Percentiles rank a stretch among this genome's conserved stretches.
phyloP scores from a whole-genome alignment of 2,888 invertebrate genomes.

The Drosophila maculinotata region DNA sequence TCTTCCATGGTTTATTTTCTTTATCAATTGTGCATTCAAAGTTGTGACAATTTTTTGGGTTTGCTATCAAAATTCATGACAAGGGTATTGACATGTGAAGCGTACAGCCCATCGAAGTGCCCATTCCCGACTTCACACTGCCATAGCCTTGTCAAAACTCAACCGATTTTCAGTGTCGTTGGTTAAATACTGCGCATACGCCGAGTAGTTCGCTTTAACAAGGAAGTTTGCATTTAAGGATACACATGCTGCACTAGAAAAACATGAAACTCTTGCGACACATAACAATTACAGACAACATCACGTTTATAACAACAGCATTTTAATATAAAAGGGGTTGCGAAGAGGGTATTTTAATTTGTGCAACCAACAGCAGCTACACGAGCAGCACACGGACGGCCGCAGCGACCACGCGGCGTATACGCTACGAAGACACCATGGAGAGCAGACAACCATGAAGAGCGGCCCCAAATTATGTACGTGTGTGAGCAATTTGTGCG shows the following conservation, averaged over 20 bases:
- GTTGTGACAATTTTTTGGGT: too few species aligned
- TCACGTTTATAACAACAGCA: slow-evolving; percentile 67
- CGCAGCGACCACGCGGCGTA: slow-evolving; percentile 47
- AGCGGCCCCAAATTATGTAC: slow-evolving; percentile 50
- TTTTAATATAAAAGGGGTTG: slow-evolving; percentile 64
- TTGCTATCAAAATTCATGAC: too few species aligned
- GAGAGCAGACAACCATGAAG: slow-evolving; percentile 5
- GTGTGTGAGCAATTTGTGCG: slow-evolving; percentile 58
- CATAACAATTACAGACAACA: slow-evolving; percentile 59
- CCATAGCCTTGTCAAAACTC: too few species aligned
- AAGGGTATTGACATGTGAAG: too few species aligned
- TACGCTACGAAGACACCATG: slow-evolving; percentile 38
- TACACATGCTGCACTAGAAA: slow-evolving; percentile 44
- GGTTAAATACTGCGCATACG: slow-evolving; percentile 13
- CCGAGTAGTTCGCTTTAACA: not conserved
- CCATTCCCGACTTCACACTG: too few species aligned
- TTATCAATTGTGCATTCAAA: too few species aligned
- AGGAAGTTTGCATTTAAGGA: slow-evolving; percentile 35
- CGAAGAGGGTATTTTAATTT: slow-evolving; percentile 67
- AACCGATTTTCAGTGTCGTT: too few species aligned
- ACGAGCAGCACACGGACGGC: slow-evolving; percentile 6
- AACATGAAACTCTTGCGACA: slow-evolving; percentile 22
- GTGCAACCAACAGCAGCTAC: slow-evolving; percentile 40
- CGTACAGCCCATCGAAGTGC: too few species aligned
- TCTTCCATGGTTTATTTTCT: too few species aligned